phyloP scores from a whole-genome alignment of 64 coral and sea anemone species.

The Dendronephthya gigantea region DNA sequence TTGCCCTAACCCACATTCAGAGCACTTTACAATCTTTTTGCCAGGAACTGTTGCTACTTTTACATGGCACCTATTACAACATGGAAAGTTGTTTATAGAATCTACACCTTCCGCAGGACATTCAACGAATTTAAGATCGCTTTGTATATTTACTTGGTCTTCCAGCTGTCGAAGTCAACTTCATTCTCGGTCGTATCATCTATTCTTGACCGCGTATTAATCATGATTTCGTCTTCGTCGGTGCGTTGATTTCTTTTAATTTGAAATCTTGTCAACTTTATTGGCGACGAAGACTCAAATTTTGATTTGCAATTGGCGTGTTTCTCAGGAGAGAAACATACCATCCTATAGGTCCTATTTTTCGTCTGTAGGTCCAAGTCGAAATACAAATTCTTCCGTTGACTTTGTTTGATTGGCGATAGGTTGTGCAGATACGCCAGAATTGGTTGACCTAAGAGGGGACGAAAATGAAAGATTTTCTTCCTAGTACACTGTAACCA shows the following conservation, averaged over 20 bases:
- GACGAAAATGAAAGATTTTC: background rate
- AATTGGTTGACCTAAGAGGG: background rate
- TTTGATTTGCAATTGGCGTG: background rate
- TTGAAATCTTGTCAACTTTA: background rate
- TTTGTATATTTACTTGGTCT: background rate
- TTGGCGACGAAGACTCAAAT: background rate
- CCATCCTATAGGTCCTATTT: background rate
- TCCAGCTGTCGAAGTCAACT: background rate
- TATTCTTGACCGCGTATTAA: background rate
- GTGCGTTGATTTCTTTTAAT: background rate
- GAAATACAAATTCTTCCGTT: background rate
- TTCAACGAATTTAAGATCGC: background rate
- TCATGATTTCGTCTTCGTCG: background rate
- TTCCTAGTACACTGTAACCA: background rate
- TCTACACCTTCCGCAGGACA: background rate
- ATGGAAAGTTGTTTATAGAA: background rate
- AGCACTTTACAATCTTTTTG: background rate
- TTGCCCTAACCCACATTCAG: background rate
- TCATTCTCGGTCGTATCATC: background rate
- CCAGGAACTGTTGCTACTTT: background rate
- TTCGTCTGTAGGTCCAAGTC: background rate
- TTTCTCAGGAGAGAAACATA: conserved; percentile 16
- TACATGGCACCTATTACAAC: background rate
- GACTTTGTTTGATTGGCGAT: background rate
- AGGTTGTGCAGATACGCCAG: background rate